Conservation (phyloP, 2,888 invertebrate species). For the Limnephilus rhombicus region DNA sequence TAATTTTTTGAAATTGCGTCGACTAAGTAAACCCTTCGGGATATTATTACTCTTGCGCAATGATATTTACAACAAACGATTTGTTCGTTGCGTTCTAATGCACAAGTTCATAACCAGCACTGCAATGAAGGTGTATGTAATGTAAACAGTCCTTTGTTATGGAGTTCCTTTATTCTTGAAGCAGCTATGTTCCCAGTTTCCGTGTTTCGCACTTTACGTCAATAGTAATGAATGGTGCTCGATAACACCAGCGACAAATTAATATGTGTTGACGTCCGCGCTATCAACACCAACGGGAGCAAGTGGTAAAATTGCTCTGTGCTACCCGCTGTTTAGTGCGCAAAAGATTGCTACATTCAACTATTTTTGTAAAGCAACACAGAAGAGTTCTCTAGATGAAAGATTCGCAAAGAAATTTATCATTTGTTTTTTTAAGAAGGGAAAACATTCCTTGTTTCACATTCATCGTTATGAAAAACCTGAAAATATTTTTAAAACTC, state of each 20-base stretch:
- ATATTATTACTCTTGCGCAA: too few species aligned
- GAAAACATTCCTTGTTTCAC: too few species aligned
- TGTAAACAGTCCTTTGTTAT: background rate
- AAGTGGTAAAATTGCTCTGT: background rate
- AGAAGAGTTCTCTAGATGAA: background rate
- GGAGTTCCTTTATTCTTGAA: background rate
- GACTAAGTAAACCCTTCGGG: too few species aligned
- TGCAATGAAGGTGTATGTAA: background rate
- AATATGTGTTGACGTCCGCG: background rate
- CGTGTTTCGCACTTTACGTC: background rate
- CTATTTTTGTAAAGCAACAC: background rate
- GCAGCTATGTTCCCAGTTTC: background rate
- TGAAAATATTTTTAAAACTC: too few species aligned
- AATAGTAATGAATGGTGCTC: background rate
- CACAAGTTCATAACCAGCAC: background rate
- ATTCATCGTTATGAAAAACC: too few species aligned
- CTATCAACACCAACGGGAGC: background rate
- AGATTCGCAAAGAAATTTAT: background rate
- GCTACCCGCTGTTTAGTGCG: background rate
- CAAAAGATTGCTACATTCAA: background rate
- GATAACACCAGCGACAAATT: background rate
- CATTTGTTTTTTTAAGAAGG: too few species aligned
- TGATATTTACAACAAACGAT: background rate
- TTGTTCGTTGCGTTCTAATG: background rate
- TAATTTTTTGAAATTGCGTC: background rate